Base-by-base conservation (phyloP, 2,113 vertebrate genomes). In the Recurvirostra avosetta region DNA sequence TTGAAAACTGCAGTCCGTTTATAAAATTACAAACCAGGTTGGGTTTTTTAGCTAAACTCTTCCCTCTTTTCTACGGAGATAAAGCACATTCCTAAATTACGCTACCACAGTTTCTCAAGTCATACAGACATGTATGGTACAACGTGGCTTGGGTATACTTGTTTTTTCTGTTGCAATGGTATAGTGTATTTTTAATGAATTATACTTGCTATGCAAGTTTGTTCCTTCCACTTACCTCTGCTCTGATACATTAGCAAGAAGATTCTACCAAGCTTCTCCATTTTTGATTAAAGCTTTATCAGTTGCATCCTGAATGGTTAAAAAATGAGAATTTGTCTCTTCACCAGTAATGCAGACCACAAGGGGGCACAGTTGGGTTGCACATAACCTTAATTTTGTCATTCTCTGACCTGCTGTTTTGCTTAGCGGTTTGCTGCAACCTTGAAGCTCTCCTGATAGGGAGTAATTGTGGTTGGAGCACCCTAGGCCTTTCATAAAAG, bases 291-390 rank as follows among this genome's bases (percentile, higher is more conserved):
- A 26, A 1, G 2, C 22, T 68, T 72, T 67, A 41, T 77, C 71
- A 53, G 22, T 85, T 74, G 26, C 12, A 15, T 59, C 17, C 55
- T n/a, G 13, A 56, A 10, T 56, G 30, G 11, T 26, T 90, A 38
- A 32, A n/a, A 50, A 55, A 7, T 16, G 19, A 29, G 40, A 41
- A 26, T 58, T 74, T 72, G 18, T 27, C 18, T 86, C 71, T 74
- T 75, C 43, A 14, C 4, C 23, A 25, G 34, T 41, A 70, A 7
- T 9, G 14, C 14, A 49, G 58, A 63, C 92, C 91, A 92, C 20
- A 4, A 96, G 95, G 43, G 92, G 95, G 83, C 94, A 89, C 27
- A 32, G 41, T 92, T 58, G 70, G 36, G 34, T 92, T 92, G 65
- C 38, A 29, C 16, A 45, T 53, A 70, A 40, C 38, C 45, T 79